These are phyloP conservation scores for Neuroscelio doddi DNA, from an alignment of 2,888 invertebrate species.

Conservation along the genomic window DNA sequence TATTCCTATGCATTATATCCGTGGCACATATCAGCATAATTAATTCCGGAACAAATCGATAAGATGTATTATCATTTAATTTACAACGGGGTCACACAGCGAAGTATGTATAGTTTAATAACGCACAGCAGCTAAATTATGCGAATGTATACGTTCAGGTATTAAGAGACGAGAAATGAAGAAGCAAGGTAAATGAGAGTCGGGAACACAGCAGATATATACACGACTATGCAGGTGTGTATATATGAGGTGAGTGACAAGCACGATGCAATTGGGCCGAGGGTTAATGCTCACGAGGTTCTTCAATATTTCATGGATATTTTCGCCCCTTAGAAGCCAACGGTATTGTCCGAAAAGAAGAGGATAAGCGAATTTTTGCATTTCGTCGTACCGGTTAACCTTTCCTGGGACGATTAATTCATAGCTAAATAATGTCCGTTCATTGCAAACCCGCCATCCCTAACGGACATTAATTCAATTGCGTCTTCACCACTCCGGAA, in stretches of 20 bases:
- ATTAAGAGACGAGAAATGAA: conserved; percentile 1
- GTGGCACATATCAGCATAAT: too few relatives aligned
- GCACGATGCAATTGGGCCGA: conserved; percentile 41
- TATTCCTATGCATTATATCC: too few relatives aligned
- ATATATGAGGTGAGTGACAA: conserved; percentile 24
- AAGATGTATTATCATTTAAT: conserved; percentile 20
- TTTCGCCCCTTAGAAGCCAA: conserved; percentile 57
- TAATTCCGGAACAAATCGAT: conserved; percentile 20
- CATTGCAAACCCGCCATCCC: conserved; percentile 47
- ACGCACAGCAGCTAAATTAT: neutral
- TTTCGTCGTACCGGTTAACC: too few relatives aligned
- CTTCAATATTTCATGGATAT: conserved; percentile 65
- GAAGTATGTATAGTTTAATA: too few relatives aligned
- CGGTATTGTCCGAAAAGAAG: conserved; percentile 52
- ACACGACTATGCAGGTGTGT: conserved; percentile 8
- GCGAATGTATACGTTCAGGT: neutral
- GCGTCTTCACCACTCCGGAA: too few relatives aligned
- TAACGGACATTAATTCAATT: conserved; percentile 48
- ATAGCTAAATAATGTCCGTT: conserved; percentile 56
- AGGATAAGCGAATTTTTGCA: conserved; percentile 53
- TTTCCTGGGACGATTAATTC: conserved; percentile 53
- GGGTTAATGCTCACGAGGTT: conserved; percentile 56
- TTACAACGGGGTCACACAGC: conserved; percentile 11
- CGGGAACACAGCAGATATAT: neutral
- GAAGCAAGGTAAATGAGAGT: too few relatives aligned